Evolutionary conservation across 2,888 invertebrate species (phyloP).

Genomic region (Leptopilina syphax): DNA sequence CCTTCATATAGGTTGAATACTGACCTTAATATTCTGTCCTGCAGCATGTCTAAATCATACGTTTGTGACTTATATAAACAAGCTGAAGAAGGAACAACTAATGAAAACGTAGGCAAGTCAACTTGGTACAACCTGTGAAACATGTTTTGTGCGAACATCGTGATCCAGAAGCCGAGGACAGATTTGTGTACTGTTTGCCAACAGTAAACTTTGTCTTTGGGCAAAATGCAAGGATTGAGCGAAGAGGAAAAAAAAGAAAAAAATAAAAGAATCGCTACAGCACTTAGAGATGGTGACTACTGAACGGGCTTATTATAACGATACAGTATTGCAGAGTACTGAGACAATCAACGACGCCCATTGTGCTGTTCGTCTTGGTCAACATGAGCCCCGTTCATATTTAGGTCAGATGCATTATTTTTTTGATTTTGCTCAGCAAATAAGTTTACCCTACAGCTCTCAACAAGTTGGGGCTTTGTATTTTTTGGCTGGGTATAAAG

Average conservation of each 20-base stretch:
- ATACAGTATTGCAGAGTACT: neutral
- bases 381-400: neutral
- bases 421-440: neutral
- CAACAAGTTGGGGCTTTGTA: neutral
- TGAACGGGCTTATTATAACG: neutral
- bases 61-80: neutral
- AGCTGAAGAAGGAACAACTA: neutral
- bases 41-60: neutral
- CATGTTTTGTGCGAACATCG: neutral
- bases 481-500: neutral
- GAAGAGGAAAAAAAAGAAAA: neutral
- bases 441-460: neutral
- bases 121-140: neutral
- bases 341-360: neutral
- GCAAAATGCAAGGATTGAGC: neutral
- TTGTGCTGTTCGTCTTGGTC: neutral
- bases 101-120: neutral
- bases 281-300: neutral
- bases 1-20: too few relatives aligned
- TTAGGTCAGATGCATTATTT: neutral
- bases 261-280: neutral
- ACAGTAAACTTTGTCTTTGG: neutral
- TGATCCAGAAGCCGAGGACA: neutral
- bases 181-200: neutral
- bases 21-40: neutral